These are phyloP conservation scores for Baryphthengus martii DNA, from an alignment of 2,113 vertebrate species.

Conservation along the genomic window DNA sequence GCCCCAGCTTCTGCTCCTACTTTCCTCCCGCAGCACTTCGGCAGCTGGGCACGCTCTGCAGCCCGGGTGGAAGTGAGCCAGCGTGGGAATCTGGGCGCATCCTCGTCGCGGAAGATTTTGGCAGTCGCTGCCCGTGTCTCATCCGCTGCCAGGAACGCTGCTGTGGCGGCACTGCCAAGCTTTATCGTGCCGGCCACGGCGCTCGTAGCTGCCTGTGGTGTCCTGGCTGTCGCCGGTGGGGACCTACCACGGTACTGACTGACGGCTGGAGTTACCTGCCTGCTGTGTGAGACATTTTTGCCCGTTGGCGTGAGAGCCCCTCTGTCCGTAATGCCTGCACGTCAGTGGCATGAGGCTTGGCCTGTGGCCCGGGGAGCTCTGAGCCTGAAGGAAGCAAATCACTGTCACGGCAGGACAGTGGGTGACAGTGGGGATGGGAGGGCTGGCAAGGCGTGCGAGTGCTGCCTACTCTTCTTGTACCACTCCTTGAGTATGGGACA, in stretches of 20 bases:
- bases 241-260: fast-evolving
- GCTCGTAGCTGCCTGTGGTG: fast-evolving
- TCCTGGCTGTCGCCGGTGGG: neutral
- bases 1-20: neutral
- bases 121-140: neutral
- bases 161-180: neutral
- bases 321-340: neutral
- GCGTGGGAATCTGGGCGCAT: neutral
- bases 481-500: neutral
- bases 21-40: neutral
- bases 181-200: fast-evolving
- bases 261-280: neutral
- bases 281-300: fast-evolving
- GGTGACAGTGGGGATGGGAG: neutral
- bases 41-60: neutral
- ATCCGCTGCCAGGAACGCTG: neutral
- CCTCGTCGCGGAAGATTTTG: constrained; percentile 25
- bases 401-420: neutral
- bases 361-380: fast-evolving
- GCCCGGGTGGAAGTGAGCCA: neutral
- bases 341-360: neutral
- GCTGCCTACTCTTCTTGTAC: fast-evolving
- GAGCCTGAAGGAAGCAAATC: neutral
- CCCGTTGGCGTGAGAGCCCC: neutral
- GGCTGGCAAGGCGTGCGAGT: neutral